Evolutionary conservation across 2,888 invertebrate species (phyloP), one percentile per base, ranked within the genome.

Genomic region (Catotricha subobsoleta): DNA sequence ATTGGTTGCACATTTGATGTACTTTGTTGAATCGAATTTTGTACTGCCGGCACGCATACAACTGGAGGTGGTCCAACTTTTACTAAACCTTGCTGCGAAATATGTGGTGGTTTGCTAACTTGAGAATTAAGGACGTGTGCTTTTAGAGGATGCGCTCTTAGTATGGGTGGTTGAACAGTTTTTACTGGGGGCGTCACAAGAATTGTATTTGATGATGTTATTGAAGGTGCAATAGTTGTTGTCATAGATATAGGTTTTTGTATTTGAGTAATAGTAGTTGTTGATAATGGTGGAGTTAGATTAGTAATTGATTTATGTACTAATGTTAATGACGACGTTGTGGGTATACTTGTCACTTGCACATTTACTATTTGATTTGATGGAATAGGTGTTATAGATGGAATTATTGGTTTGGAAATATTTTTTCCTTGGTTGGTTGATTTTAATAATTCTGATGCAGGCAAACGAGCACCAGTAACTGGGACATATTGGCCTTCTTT

Each of bases 401-500:
- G 15, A 13, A 31, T 12, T 15, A 35, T 10, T 28, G 23, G 16
- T 18, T 25, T 21, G 12, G 21, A 25, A 10, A 25, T 25, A 25
- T 25, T 25, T 25, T 10, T 10, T 8, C 10, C 6, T 25, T 25
- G n/a, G n/a, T n/a, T n/a, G n/a, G n/a, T n/a, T n/a, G n/a, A n/a
- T n/a, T n/a, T n/a, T n/a, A n/a, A n/a, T n/a, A n/a, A n/a, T 25
- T 8, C 21, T 39, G 42, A 33, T 40, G 28, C 18, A 9, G 28
- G 12, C 21, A 31, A 7, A 3, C 5, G n/a, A 21, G 40, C 44
- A 10, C 53, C 57, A 2, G 54, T 45, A 3, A 74, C 65, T 2
- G 76, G 74, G 43, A 75, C 69, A 53, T 75, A 75, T 49, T 72
- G 70, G 10, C 74, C 74, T 52, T 79, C 80, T 52, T 78, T 79